phyloP scores from a whole-genome alignment of 2,888 invertebrate species.

The Aelia acuminata region DNA sequence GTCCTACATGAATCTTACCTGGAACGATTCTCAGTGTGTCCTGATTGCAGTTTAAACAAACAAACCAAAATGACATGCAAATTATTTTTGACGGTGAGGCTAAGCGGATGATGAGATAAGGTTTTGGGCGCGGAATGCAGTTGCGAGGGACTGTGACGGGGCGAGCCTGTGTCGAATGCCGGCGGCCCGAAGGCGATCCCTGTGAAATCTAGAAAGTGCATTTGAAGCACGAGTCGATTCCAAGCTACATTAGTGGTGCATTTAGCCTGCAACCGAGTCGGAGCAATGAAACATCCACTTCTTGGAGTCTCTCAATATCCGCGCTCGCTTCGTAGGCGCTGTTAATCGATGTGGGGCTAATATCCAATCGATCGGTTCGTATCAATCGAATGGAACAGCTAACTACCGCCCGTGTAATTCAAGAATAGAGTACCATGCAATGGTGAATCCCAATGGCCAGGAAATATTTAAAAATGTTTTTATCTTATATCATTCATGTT shows the following conservation, averaged over 20 bases:
- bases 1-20: too few species aligned
- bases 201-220: slow-evolving; percentile 51
- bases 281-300: neutral
- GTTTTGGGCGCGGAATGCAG: slow-evolving; percentile 21
- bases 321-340: neutral
- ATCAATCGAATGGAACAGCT: neutral
- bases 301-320: slow-evolving; percentile 12
- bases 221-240: slow-evolving; percentile 39
- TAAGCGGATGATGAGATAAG: neutral
- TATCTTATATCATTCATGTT: too few species aligned
- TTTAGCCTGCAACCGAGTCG: neutral
- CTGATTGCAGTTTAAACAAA: neutral
- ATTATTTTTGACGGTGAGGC: neutral
- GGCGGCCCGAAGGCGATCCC: slow-evolving; percentile 33
- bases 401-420: neutral
- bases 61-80: neutral
- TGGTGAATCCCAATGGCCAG: too few species aligned
- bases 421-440: neutral
- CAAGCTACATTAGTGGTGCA: slow-evolving; percentile 44
- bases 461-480: too few species aligned
- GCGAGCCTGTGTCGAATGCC: slow-evolving; percentile 37
- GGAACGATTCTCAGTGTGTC: neutral
- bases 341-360: neutral
- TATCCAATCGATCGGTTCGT: neutral
- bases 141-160: slow-evolving; percentile 29